A percentile compares a stretch with the other conserved stretches of the same genome.
These are phyloP conservation scores for Rhamnusium bicolor DNA, from an alignment of 2,888 invertebrate species.

Conservation along the genomic window DNA sequence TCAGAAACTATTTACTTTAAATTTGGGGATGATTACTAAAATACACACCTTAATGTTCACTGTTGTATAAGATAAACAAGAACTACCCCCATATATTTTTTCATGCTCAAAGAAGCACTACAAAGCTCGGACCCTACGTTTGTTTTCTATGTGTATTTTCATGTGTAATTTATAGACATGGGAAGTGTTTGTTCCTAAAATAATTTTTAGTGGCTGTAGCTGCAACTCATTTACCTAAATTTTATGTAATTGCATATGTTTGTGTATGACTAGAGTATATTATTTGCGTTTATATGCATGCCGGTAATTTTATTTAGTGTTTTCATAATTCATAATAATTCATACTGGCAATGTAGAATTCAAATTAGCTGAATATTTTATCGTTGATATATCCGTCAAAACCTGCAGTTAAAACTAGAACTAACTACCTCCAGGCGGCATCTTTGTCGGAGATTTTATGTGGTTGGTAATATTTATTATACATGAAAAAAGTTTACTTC, in stretches of 20 bases:
- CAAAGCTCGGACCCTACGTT: constrained; percentile 10
- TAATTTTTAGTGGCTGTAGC: constrained; percentile 8
- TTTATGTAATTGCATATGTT: background rate
- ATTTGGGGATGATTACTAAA: constrained; percentile 49
- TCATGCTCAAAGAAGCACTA: constrained; percentile 27
- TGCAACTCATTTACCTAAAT: background rate
- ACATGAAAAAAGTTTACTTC: no score
- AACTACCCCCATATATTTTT: constrained; percentile 21
- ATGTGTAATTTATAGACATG: constrained; percentile 7
- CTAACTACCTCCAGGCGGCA: no score
- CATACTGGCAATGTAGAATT: no score
- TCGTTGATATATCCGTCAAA: no score
- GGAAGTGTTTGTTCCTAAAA: constrained; percentile 9
- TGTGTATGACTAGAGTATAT: background rate
- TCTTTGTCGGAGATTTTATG: no score
- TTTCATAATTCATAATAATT: background rate
- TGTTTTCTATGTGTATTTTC: background rate
- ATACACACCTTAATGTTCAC: constrained; percentile 25
- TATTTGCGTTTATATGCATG: no score
- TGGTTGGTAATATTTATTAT: no score
- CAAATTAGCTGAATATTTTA: no score
- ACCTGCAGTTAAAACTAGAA: no score
- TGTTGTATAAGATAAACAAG: constrained; percentile 5
- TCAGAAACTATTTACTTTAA: constrained; percentile 45
- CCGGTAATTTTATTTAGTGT: no score